Base-by-base conservation (phyloP, 2,113 vertebrate species). In the Tetrao urogallus region DNA sequence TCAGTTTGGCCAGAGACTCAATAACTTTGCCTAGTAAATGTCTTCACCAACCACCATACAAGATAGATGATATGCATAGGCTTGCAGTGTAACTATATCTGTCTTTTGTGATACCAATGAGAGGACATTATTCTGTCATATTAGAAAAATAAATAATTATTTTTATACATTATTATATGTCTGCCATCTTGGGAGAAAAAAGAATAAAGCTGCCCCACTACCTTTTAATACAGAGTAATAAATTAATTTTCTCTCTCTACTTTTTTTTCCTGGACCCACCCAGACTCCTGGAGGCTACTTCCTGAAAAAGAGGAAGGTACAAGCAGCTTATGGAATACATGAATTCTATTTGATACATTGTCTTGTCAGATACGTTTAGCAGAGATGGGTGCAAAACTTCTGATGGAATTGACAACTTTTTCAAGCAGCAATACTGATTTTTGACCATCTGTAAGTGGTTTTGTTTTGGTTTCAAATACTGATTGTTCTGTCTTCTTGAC, bases 261-360 rank as follows among this genome's bases (percentile, higher is more conserved):
- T 25, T 61, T 2, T 63, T 63, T 61, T 40, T 13, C 34, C 40
- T 71, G 64, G 79, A 56, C 84, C 43, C 91, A 67, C 79, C 66
- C 85, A 86, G 73, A 67, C 69, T 87, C 73, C 94, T 94, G 73
- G 61, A 92, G 90, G 91, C 72, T 78, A 54, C 72, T 75, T 78
- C 42, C 66, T 76, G 36, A 76, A 81, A 88, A 93, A 88, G 16
- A 88, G 66, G 58, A 93, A 94, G 76, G 91, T 50, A n/a, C 19
- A 34, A 38, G n/a, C 63, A 88, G 25, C 20, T 82, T 50, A 52
- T 54, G 34, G 91, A 70, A 88, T 88, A 65, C 12, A 78, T 86
- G 5, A 15, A 78, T 81, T 91, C 24, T 13, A 34, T 88, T 91
- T 84, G 61, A 57, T 74, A 9, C 28, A 48, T 36, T 71, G 7